Conservation (phyloP, 2,888 invertebrate species). For the Melinaea menophilus region DNA sequence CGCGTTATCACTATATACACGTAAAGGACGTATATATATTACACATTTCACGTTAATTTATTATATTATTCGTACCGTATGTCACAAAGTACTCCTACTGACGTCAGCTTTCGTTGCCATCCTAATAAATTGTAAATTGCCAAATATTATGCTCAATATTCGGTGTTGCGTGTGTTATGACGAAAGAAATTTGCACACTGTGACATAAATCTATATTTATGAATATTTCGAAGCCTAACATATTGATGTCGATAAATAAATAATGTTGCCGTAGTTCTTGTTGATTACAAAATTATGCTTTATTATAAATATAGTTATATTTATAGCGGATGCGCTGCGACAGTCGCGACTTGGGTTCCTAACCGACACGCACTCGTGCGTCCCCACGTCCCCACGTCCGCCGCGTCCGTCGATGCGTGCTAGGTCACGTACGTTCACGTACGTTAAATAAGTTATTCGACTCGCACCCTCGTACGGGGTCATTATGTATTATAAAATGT, state of each 20-base stretch:
- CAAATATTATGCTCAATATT: slow-evolving; percentile 66
- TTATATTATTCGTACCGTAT: slow-evolving; percentile 29
- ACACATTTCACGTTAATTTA: slow-evolving; percentile 24
- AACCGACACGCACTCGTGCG: slow-evolving; percentile 33
- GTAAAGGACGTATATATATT: slow-evolving; percentile 24
- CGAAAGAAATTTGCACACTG: slow-evolving; percentile 66
- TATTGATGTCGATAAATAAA: slow-evolving; percentile 61
- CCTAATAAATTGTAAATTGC: slow-evolving; percentile 40
- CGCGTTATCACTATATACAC: slow-evolving; percentile 57
- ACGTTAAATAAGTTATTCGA: slow-evolving; percentile 56
- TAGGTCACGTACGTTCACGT: slow-evolving; percentile 60
- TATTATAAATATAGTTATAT: slow-evolving; percentile 68
- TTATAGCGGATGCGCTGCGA: slow-evolving; percentile 57
- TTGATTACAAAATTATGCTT: slow-evolving; percentile 70
- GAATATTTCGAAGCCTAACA: slow-evolving; percentile 61
- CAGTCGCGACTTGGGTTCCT: slow-evolving; percentile 57
- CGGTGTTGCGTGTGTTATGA: slow-evolving; percentile 41
- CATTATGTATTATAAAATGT: slow-evolving; percentile 65
- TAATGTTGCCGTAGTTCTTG: slow-evolving; percentile 70
- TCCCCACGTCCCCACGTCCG: slow-evolving; percentile 24
- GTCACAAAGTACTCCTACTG: slow-evolving; percentile 58
- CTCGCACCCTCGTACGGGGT: slow-evolving; percentile 62
- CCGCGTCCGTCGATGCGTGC: slow-evolving; percentile 46
- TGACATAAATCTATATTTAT: slow-evolving; percentile 51
- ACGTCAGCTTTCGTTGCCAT: slow-evolving; percentile 21